phyloP scores from a whole-genome alignment of 2,797 vertebrate species.

The Pelobates cultripes region DNA sequence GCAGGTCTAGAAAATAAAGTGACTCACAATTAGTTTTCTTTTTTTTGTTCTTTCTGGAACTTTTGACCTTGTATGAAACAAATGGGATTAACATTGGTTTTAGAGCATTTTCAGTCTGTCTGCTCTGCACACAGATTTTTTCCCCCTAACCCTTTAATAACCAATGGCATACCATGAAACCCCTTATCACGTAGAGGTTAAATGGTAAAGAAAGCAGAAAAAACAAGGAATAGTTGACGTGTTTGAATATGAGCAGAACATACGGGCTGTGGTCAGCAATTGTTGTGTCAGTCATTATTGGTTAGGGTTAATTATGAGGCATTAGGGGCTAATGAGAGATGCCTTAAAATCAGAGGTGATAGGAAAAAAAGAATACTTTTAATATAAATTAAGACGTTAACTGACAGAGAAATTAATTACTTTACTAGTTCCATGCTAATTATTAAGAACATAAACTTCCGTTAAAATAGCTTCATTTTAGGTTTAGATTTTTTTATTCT shows the following conservation, averaged over 20 bases:
- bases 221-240: not conserved
- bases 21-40: slow-evolving; percentile 39
- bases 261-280: not conserved
- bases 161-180: no score
- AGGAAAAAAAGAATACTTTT: not conserved
- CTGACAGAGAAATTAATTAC: not conserved
- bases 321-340: not conserved
- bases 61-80: slow-evolving; percentile 33
- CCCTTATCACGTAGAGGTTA: no score
- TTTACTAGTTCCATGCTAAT: not conserved
- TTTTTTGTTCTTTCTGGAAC: slow-evolving; percentile 7
- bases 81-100: slow-evolving; percentile 14
- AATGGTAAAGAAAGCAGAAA: not conserved
- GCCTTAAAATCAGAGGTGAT: not conserved
- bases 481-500: no score
- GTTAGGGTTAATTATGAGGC: not conserved
- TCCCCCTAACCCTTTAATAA: not conserved
- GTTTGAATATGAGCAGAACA: not conserved
- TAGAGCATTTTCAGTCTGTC: not conserved
- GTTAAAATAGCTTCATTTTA: no score
- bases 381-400: not conserved
- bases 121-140: not conserved
- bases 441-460: no score
- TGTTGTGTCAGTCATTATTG: not conserved
- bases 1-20: not conserved